phyloP scores from a whole-genome alignment of 2,113 vertebrate genomes.

The Tupaia chinensis region DNA sequence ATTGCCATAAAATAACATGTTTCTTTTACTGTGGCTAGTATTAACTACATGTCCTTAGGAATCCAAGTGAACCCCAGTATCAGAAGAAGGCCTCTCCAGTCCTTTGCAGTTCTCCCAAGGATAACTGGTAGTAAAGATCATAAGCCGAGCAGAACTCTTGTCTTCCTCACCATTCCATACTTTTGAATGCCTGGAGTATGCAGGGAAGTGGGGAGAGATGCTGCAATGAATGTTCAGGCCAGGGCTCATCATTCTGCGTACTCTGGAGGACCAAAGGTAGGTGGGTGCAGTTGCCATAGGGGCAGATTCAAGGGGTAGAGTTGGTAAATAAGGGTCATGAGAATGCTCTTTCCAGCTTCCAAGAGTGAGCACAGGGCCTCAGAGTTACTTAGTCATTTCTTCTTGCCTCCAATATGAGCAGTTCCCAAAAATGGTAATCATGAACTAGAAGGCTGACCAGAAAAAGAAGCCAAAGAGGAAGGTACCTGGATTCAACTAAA shows the following conservation, averaged over 20 bases:
- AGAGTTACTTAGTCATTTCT: background rate
- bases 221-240: fast-evolving
- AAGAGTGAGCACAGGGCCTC: background rate
- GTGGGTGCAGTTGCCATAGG: background rate
- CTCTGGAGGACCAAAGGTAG: background rate
- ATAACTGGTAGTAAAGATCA: background rate
- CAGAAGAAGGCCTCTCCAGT: background rate
- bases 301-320: background rate
- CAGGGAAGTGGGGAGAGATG: background rate
- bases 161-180: background rate
- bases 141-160: background rate
- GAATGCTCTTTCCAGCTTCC: background rate
- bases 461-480: too few relatives aligned
- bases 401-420: background rate
- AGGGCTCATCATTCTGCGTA: background rate
- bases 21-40: background rate
- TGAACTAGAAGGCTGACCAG: background rate
- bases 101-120: background rate
- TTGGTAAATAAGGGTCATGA: fast-evolving
- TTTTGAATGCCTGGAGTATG: background rate
- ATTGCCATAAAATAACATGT: background rate
- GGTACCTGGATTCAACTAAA: too few relatives aligned
- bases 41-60: background rate
- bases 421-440: background rate
- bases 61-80: background rate